A percentile compares a stretch with the other conserved stretches of the same genome.
phyloP scores from a whole-genome alignment of 2,888 invertebrate species.

The Leptopilina syphax region DNA sequence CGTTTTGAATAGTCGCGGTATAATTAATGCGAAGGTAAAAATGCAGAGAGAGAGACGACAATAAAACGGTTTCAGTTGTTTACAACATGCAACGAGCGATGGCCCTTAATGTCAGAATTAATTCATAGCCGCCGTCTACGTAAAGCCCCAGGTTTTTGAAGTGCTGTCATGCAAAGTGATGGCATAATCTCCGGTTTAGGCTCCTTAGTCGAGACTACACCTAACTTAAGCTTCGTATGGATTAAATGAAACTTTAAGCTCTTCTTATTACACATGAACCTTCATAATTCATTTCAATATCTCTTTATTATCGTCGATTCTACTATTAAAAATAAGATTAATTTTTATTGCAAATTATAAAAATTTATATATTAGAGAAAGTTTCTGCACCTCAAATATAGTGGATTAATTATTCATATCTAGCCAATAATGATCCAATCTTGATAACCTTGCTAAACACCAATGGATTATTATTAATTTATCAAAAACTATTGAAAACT shows the following conservation, averaged over 20 bases:
- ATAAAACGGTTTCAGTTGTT: constrained; percentile 38
- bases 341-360: too few species aligned
- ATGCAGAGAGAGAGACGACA: constrained; percentile 25
- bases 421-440: too few species aligned
- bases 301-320: constrained; percentile 1
- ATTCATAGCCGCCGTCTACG: constrained; percentile 63
- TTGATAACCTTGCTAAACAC: too few species aligned
- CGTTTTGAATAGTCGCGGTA: constrained; percentile 37
- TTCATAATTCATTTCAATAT: neutral
- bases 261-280: constrained; percentile 25
- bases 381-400: too few species aligned
- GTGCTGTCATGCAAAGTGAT: constrained; percentile 69
- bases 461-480: too few species aligned
- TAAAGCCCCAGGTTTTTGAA: constrained; percentile 70
- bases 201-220: constrained; percentile 50
- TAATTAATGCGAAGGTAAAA: constrained; percentile 46
- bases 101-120: constrained; percentile 67
- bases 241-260: constrained; percentile 34
- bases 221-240: constrained; percentile 9
- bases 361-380: too few species aligned
- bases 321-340: too few species aligned
- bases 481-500: too few species aligned
- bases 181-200: constrained; percentile 70
- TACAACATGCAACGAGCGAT: constrained; percentile 49
- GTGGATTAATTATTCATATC: too few species aligned